Base-by-base conservation (phyloP, 2,888 invertebrate species). In the Plebejus anna region DNA sequence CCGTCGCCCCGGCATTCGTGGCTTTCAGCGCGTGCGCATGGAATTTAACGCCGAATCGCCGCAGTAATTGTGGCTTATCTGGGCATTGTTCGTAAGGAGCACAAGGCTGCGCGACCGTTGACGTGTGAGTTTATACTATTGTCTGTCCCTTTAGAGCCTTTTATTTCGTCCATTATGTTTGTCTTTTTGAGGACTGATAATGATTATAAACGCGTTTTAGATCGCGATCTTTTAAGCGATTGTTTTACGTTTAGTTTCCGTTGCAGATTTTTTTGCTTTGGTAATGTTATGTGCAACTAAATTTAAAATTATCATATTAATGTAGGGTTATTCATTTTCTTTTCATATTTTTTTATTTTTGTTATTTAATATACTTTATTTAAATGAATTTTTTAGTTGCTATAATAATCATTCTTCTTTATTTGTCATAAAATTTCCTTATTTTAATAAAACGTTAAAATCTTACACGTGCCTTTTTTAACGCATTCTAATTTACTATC, bases 31-130 rank as follows among this genome's bases (percentile, higher is more conserved):
- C 84, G 83, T 84, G 87, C 87, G 84, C 85, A 81, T 82, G 89
- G 91, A 92, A 92, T 92, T 89, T 90, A 89, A 87, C 92, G 90
- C 89, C 89, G 87, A 90, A 90, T 90, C 89, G 87, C 82, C 85
- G 88, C 89, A 84, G 91, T 92, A 92, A 93, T 93, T 92, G 91
- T 87, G 83, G 86, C 91, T 92, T 92, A 91, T 91, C 92, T 86
- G 88, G 85, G 88, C 90, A 91, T 92, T 92, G 92, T 92, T 89
- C 89, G 85, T 87, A 90, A 90, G 87, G 86, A 83, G 91, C 90
- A 91, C 92, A 92, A 92, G 91, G 93, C 88, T 90, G 84, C 81
- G 38, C 76, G 78, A 81, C 82, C 84, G 88, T 83, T 85, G 89
- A 89, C 90, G 89, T 88, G 88, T 86, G 88, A 80, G 78, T 82